A percentile compares a stretch with the other conserved stretches of the same genome.
Conservation (phyloP, 2,797 vertebrate species). For the Loriculus beryllinus region DNA sequence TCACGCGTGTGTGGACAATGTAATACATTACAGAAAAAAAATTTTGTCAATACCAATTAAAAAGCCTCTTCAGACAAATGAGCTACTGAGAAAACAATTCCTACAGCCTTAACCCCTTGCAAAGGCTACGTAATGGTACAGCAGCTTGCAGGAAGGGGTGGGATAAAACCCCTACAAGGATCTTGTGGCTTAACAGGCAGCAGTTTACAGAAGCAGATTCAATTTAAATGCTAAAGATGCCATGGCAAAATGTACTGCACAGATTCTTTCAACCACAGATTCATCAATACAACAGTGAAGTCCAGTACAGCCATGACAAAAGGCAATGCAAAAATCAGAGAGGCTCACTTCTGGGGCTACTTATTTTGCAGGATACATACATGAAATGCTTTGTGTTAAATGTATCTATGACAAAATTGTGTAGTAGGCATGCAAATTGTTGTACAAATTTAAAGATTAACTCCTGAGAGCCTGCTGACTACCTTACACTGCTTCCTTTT, state of each 20-base stretch:
- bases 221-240: not conserved
- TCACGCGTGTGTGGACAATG: accelerated
- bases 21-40: not conserved
- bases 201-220: not conserved
- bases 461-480: not conserved
- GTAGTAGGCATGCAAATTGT: not conserved
- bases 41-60: not conserved
- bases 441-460: not conserved
- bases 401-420: no score
- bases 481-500: not conserved
- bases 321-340: not conserved
- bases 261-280: not conserved
- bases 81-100: not conserved
- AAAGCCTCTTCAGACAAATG: not conserved
- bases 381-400: not conserved
- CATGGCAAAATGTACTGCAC: not conserved
- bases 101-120: not conserved
- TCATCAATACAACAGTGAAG: not conserved
- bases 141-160: not conserved
- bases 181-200: not conserved
- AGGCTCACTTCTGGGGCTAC: not conserved
- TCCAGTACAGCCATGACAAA: not conserved
- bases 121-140: not conserved
- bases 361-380: not conserved
- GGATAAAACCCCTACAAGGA: not conserved